These are phyloP conservation scores for Glandiceps talaboti DNA, from an alignment of 53 echinoderm and acorn worm species.

Conservation along the genomic window DNA sequence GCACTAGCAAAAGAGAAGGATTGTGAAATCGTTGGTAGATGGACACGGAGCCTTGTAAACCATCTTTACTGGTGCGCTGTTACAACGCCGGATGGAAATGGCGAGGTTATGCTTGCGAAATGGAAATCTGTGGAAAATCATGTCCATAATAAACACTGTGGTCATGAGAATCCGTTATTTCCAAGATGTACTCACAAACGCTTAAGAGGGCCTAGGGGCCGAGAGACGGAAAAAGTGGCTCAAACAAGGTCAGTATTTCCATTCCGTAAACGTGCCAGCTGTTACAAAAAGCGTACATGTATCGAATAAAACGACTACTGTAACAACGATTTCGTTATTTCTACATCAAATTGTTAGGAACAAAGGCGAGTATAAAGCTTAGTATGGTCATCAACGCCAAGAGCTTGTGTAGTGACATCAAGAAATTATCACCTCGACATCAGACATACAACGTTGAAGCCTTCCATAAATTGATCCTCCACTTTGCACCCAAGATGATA, in stretches of 20 bases:
- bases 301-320: no score
- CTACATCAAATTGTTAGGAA: no score
- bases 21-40: conserved; percentile 5
- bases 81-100: conserved; percentile 38
- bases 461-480: conserved; percentile 24
- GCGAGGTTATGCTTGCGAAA: conserved; percentile 28
- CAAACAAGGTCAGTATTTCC: conserved; percentile 7
- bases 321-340: no score
- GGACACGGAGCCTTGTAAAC: conserved; percentile 24
- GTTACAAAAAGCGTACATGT: no score
- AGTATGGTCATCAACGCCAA: conserved; percentile 5
- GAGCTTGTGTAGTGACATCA: conserved; percentile 12
- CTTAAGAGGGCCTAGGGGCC: not conserved
- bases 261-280: no score
- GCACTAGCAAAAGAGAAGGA: conserved; percentile 8
- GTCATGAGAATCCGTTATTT: conserved; percentile 7
- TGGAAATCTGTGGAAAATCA: conserved; percentile 27
- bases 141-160: conserved; percentile 19
- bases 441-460: conserved; percentile 33
- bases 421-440: conserved; percentile 30
- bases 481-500: conserved; percentile 44
- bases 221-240: conserved; percentile 20
- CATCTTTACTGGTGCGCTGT: conserved; percentile 50
- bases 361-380: conserved; percentile 24
- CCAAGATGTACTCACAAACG: conserved; percentile 15